Percentiles rank a stretch among this genome's conserved stretches.
Conservation (phyloP, 2,888 invertebrate genomes). For the Thereva unica region DNA sequence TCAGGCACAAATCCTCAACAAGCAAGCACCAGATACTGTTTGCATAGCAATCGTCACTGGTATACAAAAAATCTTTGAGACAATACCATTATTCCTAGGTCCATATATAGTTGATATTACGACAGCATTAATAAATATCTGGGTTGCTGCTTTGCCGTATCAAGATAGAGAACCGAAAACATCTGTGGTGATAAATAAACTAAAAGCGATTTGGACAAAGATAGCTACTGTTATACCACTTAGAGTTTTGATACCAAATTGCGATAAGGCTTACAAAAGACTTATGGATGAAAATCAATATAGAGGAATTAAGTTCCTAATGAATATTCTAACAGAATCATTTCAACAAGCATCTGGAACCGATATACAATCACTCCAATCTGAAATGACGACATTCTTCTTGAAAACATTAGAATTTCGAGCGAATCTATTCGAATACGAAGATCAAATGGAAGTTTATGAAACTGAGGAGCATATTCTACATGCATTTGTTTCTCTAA, state of each 20-base stretch:
- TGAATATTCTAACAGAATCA: conserved; percentile 76
- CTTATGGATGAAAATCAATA: conserved; percentile 64
- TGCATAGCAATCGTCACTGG: conserved; percentile 67
- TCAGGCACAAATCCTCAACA: conserved; percentile 61
- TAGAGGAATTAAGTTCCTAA: conserved; percentile 68
- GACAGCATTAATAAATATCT: conserved; percentile 65
- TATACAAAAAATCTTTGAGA: conserved; percentile 79
- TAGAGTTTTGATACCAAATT: conserved; percentile 76
- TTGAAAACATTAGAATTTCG: conserved; percentile 72
- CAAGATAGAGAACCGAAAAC: conserved; percentile 59
- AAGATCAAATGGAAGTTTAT: conserved; percentile 59
- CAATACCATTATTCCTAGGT: conserved; percentile 80
- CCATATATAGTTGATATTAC: conserved; percentile 79
- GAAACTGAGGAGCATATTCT: conserved; percentile 75
- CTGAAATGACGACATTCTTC: conserved; percentile 75
- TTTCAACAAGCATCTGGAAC: conserved; percentile 66
- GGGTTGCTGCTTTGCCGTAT: conserved; percentile 59
- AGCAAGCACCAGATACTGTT: conserved; percentile 51
- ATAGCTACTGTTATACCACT: conserved; percentile 71
- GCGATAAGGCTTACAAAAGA: conserved; percentile 67
- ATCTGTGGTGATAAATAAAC: conserved; percentile 62
- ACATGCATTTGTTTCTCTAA: conserved; percentile 75
- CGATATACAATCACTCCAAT: conserved; percentile 68
- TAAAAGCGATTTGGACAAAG: conserved; percentile 68
- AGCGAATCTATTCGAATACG: conserved; percentile 59